These are phyloP conservation scores for Thalpophila matura DNA, from an alignment of 2,888 invertebrate species.

Conservation along the genomic window DNA sequence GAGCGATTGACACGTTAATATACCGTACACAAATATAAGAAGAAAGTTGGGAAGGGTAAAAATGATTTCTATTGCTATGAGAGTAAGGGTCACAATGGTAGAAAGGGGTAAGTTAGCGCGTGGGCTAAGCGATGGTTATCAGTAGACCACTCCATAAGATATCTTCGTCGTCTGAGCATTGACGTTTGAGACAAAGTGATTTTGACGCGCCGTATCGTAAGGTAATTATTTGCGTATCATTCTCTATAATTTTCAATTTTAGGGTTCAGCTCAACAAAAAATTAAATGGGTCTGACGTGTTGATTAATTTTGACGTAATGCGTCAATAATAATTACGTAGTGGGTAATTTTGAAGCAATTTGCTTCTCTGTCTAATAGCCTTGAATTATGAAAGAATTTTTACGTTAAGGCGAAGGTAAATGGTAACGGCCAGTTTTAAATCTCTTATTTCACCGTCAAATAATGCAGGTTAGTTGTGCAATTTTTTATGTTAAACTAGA, in stretches of 20 bases:
- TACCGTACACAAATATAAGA: constrained; percentile 67
- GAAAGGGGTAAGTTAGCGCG: constrained; percentile 66
- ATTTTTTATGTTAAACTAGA: too few relatives aligned
- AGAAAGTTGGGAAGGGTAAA: constrained; percentile 34
- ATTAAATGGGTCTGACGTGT: constrained; percentile 51
- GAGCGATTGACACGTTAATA: constrained; percentile 89
- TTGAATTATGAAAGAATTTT: constrained; percentile 36
- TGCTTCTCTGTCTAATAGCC: constrained; percentile 40
- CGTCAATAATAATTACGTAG: constrained; percentile 53
- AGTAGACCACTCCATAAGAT: constrained; percentile 75
- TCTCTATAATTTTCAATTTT: constrained; percentile 66
- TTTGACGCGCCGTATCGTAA: constrained; percentile 82
- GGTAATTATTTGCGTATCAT: constrained; percentile 85
- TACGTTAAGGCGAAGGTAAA: too few relatives aligned
- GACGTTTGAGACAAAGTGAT: constrained; percentile 86
- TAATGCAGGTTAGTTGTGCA: too few relatives aligned
- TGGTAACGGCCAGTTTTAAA: too few relatives aligned
- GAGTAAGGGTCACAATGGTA: constrained; percentile 36
- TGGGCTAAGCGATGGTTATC: constrained; percentile 78
- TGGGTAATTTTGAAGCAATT: constrained; percentile 53
- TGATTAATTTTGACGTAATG: constrained; percentile 60
- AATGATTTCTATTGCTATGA: constrained; percentile 49
- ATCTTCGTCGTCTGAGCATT: constrained; percentile 73
- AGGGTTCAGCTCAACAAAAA: constrained; percentile 58
- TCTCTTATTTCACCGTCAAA: too few relatives aligned